Base-by-base conservation (phyloP, 2,888 invertebrate species). In the Cantharis nigra region DNA sequence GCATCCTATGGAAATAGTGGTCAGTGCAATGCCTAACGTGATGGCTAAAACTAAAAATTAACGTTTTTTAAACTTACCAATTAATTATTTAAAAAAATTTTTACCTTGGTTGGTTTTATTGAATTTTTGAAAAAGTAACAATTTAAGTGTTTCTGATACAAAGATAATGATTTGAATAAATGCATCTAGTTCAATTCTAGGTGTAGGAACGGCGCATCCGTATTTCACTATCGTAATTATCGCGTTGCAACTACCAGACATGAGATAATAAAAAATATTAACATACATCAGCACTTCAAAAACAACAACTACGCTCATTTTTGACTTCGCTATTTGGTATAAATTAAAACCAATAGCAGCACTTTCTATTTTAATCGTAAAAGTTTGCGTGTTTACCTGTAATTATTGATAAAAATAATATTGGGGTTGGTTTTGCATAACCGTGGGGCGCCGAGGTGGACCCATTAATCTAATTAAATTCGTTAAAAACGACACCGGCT, bases 201-300 rank as follows among this genome's bases (percentile, higher is more conserved):
- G 81, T 2, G 82, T 82, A 23, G 78, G 78, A 69, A 82, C 82
- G 1, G 81, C 80, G 28, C 82, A 82, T 71, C 78, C 79, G 78
- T 81, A 83, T 78, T 84, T 84, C 3, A 81, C 83, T 14, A 83
- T 74, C 10, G 79, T 81, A 77, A 84, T 82, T 10, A 82, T 69
- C 26, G 82, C 80, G 65, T 82, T 82, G 70, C 82, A 80, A 67
- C 81, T 78, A 5, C 80, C 83, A 64, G 81, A 81, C 65, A 84
- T 70, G 30, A 82, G 82, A 76, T 81, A 83, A 75, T 83, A 84
- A 75, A 81, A 84, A 13, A 80, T 74, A 69, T 84, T 84, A 33
- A 84, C 75, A 70, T 83, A 84, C 81, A 84, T 82, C 69, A 84
- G 75, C 63, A 84, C 82, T 72, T 84, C 83, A 69, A 83, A 83